Evolutionary conservation across 2,797 vertebrate species (phyloP), one percentile per base, ranked within the genome.

Genomic region (Limnodromus scolopaceus): DNA sequence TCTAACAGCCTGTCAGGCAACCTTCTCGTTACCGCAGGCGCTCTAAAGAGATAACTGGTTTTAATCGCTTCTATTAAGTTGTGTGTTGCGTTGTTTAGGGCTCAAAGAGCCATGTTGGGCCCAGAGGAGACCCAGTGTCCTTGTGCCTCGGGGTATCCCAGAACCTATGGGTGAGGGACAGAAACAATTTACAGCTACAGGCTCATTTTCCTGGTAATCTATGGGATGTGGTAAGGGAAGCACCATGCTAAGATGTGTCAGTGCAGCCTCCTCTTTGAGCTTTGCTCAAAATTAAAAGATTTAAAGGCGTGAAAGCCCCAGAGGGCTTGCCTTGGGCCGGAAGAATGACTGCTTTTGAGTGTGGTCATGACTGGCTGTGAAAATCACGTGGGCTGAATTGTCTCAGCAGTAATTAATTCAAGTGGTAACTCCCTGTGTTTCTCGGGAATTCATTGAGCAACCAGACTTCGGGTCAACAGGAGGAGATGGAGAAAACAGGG

Each of bases 361-460:
- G 41, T 39, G 76, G 54, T 68, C 32, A 5, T 43, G 58, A 43
- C 46, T 76, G 77, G 36, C 68, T 2, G 2, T 39, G 61, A 61
- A 92, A 78, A 81, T 68, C 66, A 51, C 0, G 0, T 11, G 10
- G 39, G 48, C 64, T 87, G 43, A 87, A 49, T 60, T 74, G 41
- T 91, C 55, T 84, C 36, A 5, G 30, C 18, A 54, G 78, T 70
- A 41, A 64, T 70, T 95, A 7, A 32, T 64, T 55, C n/a, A 58
- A 53, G 27, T 58, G 10, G 14, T 25, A 78, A 74, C 65, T 79
- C 14, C 27, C 14, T 6, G 38, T 38, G 55, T 82, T 83, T 83
- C 81, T 87, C 53, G 22, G 48, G 70, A 89, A 80, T 57, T 68
- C 43, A 36, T 22, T 88, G 82, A 87, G 69, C 34, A 84, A 55